Conservation (phyloP, 2,888 invertebrate genomes). For the Platycnemis pennipes region DNA sequence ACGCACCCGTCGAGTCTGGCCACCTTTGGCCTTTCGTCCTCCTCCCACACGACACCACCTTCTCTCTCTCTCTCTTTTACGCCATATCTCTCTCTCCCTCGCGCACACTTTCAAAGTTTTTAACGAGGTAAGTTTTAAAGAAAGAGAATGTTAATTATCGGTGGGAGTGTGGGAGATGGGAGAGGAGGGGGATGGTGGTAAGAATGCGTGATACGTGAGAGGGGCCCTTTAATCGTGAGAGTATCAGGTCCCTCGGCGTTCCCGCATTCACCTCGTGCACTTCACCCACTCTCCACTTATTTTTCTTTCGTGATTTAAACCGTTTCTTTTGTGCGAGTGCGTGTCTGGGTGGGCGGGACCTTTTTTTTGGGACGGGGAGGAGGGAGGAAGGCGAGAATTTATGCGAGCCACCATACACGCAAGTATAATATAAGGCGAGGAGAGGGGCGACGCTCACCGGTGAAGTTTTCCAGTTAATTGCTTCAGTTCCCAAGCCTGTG, state of each 20-base stretch:
- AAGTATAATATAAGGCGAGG: constrained; percentile 2
- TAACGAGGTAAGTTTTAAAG: constrained; percentile 9
- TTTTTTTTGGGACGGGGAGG: too few relatives aligned
- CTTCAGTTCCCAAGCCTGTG: not conserved
- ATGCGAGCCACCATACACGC: not conserved
- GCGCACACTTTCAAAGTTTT: constrained; percentile 10
- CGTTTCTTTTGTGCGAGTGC: not conserved
- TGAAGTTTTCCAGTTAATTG: constrained; percentile 7
- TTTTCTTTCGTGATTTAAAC: not conserved
- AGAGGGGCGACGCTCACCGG: not conserved
- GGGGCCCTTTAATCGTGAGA: not conserved
- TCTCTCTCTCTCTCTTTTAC: not conserved
- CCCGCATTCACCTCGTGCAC: not conserved
- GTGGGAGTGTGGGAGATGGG: not conserved
- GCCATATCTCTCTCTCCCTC: not conserved
- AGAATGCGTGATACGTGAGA: not conserved
- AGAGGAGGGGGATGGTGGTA: not conserved
- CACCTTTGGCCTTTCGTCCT: not conserved
- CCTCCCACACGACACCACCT: not conserved
- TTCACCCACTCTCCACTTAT: not conserved
- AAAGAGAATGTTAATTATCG: constrained; percentile 30
- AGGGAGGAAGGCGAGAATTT: too few relatives aligned
- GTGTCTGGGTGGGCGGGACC: not conserved
- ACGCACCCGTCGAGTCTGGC: not conserved
- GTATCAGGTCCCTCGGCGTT: not conserved